phyloP scores from a whole-genome alignment of 2,113 vertebrate genomes.

The Cynopterus brachyotis region DNA sequence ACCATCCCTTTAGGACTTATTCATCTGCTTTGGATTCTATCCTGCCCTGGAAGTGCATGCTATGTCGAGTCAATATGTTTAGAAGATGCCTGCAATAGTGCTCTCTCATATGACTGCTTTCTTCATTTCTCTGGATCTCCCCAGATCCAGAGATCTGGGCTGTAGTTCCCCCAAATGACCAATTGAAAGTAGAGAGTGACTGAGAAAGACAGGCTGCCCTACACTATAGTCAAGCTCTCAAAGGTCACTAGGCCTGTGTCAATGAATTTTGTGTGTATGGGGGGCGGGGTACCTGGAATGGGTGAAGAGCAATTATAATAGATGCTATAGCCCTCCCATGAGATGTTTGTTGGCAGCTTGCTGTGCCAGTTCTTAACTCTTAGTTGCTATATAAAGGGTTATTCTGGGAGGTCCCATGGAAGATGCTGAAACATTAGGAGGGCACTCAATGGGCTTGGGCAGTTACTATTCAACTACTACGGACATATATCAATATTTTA shows the following conservation, averaged over 20 bases:
- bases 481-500: constrained; percentile 1
- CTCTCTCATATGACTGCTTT: neutral
- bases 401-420: neutral
- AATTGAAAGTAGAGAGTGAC: neutral
- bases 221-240: neutral
- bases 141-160: too few species aligned
- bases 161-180: neutral
- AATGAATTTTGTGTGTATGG: neutral
- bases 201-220: neutral
- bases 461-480: neutral
- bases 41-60: neutral
- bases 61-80: neutral
- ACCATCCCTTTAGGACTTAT: neutral
- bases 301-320: neutral
- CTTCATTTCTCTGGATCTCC: neutral
- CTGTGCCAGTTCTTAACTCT: neutral
- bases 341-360: neutral
- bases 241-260: neutral
- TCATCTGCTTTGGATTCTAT: neutral
- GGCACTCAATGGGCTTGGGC: neutral
- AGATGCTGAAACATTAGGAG: neutral
- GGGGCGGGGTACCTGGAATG: neutral
- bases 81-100: neutral
- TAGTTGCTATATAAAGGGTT: neutral
- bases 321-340: neutral